Conservation (phyloP, 2,113 vertebrate genomes). For the Ictalurus furcatus region DNA sequence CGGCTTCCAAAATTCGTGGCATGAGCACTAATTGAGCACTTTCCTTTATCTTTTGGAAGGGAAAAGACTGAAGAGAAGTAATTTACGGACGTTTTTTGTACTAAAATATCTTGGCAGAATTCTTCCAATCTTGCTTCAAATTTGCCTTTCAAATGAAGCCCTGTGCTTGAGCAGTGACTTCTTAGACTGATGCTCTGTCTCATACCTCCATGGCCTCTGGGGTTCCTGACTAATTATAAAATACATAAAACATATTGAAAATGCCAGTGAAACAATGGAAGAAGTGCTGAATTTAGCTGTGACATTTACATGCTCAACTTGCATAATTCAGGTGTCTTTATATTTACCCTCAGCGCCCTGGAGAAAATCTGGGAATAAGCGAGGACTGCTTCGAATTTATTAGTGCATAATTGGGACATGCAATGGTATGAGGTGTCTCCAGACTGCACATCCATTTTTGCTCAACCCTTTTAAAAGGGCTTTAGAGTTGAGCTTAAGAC, state of each 20-base stretch:
- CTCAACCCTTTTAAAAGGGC: neutral
- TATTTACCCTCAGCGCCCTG: slow-evolving; percentile 65
- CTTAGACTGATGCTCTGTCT: slow-evolving; percentile 44
- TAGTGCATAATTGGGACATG: slow-evolving; percentile 39
- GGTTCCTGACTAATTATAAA: slow-evolving; percentile 72
- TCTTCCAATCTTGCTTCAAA: slow-evolving; percentile 40
- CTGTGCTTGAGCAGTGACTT: slow-evolving; percentile 53
- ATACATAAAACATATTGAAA: slow-evolving; percentile 72
- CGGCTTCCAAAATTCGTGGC: slow-evolving; percentile 17
- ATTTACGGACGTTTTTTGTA: slow-evolving; percentile 36
- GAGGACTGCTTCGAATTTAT: slow-evolving; percentile 48
- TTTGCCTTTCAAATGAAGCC: slow-evolving; percentile 68
- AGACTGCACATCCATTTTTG: neutral
- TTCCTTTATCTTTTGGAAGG: slow-evolving; percentile 29
- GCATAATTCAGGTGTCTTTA: slow-evolving; percentile 71
- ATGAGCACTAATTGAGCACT: slow-evolving; percentile 11
- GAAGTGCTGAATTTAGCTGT: slow-evolving; percentile 67
- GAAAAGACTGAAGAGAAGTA: neutral
- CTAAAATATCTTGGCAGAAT: slow-evolving; percentile 31
- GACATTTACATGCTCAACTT: slow-evolving; percentile 73
- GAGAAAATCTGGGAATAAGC: slow-evolving; percentile 47
- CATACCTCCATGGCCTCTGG: slow-evolving; percentile 48
- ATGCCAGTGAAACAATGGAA: slow-evolving; percentile 69
- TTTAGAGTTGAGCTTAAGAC: neutral
- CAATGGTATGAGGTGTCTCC: neutral